Conservation (phyloP, 1,140 invertebrate genomes). For the Drosophila willistoni region DNA sequence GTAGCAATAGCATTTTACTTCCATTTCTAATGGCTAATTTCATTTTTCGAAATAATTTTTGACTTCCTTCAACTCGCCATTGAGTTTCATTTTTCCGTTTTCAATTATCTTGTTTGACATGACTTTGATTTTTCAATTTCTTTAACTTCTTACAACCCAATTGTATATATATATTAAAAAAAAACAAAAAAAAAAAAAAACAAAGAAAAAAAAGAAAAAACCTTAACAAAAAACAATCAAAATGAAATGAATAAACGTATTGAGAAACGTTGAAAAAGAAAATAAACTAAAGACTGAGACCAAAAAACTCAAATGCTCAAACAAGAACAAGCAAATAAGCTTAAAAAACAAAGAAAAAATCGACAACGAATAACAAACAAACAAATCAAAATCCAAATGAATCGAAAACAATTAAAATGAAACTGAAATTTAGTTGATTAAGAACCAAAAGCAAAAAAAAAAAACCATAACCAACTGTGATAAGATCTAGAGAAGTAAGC, state of each 20-base stretch:
- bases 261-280: constrained; percentile 42
- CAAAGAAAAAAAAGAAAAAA: constrained; percentile 17
- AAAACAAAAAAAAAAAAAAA: constrained; percentile 2
- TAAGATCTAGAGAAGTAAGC: constrained; percentile 15
- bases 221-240: constrained; percentile 6
- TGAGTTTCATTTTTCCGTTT: constrained; percentile 13
- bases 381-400: constrained; percentile 53
- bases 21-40: neutral
- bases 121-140: constrained; percentile 6
- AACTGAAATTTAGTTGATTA: constrained; percentile 29
- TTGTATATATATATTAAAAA: neutral
- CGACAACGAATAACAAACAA: constrained; percentile 30
- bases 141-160: neutral
- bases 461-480: constrained; percentile 8
- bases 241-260: constrained; percentile 13
- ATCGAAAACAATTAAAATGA: constrained; percentile 55
- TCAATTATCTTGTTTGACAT: constrained; percentile 9
- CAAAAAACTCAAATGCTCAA: constrained; percentile 32
- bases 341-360: constrained; percentile 20
- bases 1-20: constrained; percentile 9
- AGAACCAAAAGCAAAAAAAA: neutral
- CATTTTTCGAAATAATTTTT: constrained; percentile 7
- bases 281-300: constrained; percentile 62
- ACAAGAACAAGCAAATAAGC: neutral
- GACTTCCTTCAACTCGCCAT: constrained; percentile 6